A percentile compares a stretch with the other conserved stretches of the same genome.
phyloP scores from a whole-genome alignment of 2,113 vertebrate species.

The Pelecanus crispus region DNA sequence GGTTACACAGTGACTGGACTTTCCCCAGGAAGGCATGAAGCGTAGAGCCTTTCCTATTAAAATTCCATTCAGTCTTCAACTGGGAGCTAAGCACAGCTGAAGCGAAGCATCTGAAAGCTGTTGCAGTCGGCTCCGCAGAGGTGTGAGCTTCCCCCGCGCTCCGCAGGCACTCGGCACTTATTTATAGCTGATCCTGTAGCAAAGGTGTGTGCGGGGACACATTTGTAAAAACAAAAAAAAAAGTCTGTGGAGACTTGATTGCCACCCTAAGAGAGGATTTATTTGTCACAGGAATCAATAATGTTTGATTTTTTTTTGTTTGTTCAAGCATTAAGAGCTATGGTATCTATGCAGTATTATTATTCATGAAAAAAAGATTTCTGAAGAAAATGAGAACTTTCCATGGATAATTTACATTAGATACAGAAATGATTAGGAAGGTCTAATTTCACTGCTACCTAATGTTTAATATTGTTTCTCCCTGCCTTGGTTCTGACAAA shows the following conservation, averaged over 20 bases:
- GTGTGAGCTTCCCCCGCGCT: not conserved
- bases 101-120: not conserved
- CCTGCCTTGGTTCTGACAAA: not conserved
- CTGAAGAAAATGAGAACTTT: not conserved
- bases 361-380: not conserved
- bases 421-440: not conserved
- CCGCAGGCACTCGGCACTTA: rapidly evolving
- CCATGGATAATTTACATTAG: not conserved
- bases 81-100: not conserved
- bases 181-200: not conserved
- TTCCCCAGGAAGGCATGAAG: not conserved
- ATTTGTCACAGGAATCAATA: not conserved
- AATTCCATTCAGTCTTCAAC: not conserved
- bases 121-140: not conserved
- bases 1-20: rapidly evolving
- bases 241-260: not conserved
- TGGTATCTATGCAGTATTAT: not conserved
- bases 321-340: not conserved
- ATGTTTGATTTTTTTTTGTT: not conserved
- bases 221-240: rapidly evolving
- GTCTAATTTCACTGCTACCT: not conserved
- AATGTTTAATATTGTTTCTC: not conserved
- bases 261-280: not conserved
- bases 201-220: not conserved
- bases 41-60: no score